Conservation (phyloP, 2,113 vertebrate genomes). For the Myodes glareolus region DNA sequence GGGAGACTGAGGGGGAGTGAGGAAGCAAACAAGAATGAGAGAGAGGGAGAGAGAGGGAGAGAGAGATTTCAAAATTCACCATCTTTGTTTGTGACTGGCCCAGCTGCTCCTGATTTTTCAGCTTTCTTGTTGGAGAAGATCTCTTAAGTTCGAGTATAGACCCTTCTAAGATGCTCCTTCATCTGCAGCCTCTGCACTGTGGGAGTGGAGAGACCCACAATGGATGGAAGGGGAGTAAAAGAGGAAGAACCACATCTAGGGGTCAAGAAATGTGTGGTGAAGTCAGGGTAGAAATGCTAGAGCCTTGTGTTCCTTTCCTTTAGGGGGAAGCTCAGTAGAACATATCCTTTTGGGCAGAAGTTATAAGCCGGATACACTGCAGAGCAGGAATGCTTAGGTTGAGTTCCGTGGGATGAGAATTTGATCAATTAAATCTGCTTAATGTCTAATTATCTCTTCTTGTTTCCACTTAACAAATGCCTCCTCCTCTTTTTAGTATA, state of each 20-base stretch:
- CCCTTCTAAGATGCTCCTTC: not conserved
- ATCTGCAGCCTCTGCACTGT: not conserved
- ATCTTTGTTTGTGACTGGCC: not conserved
- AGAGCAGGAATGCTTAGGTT: constrained; percentile 19
- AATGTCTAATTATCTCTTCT: constrained; percentile 58
- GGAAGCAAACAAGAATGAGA: not conserved
- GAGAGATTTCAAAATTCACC: not conserved
- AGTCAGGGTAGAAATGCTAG: not conserved
- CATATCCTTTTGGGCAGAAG: not conserved
- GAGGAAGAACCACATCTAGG: not conserved
- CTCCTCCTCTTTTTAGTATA: constrained; percentile 50
- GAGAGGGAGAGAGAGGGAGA: too few relatives aligned
- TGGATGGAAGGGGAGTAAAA: not conserved
- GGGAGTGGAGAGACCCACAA: not conserved
- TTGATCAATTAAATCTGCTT: constrained; percentile 54
- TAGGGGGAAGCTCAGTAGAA: not conserved
- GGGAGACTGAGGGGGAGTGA: not conserved
- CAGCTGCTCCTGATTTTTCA: not conserved
- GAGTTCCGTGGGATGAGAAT: constrained; percentile 51
- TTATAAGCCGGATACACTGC: not conserved
- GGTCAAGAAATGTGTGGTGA: not conserved
- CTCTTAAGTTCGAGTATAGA: not conserved
- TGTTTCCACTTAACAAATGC: constrained; percentile 60
- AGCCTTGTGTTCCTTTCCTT: not conserved
- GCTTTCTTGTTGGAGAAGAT: not conserved